phyloP scores from a whole-genome alignment of 37 sponge, comb jelly and placozoan genomes.

The Cladorhizidae sp. region DNA sequence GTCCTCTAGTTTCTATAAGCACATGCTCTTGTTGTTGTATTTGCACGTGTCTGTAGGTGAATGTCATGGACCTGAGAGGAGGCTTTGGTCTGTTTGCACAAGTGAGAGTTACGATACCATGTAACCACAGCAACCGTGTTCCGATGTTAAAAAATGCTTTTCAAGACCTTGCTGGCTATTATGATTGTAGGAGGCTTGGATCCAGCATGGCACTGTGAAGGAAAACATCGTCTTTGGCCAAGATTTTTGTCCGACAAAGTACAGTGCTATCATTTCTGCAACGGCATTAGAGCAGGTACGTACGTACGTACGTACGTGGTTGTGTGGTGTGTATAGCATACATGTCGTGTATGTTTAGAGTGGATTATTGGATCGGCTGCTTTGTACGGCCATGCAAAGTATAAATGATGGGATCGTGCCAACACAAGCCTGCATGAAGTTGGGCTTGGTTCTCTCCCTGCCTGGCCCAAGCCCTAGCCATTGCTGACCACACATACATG shows the following conservation, averaged over 20 bases:
- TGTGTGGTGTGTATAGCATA: too few relatives aligned
- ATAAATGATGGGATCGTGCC: too few relatives aligned
- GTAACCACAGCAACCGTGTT: neutral
- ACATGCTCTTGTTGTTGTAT: too few relatives aligned
- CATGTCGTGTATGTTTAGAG: too few relatives aligned
- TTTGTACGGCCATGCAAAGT: too few relatives aligned
- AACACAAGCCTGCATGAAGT: too few relatives aligned
- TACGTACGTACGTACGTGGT: neutral
- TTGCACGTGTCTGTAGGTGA: constrained; percentile 37
- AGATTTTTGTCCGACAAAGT: constrained; percentile 52
- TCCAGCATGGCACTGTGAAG: constrained; percentile 89
- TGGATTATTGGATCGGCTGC: too few relatives aligned
- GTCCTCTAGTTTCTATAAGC: too few relatives aligned
- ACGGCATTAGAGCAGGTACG: constrained; percentile 89
- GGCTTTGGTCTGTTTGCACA: constrained; percentile 62
- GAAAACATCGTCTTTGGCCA: constrained; percentile 94
- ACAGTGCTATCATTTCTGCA: constrained; percentile 72
- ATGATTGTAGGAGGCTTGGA: constrained; percentile 85
- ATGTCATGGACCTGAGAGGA: constrained; percentile 10
- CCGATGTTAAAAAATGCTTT: neutral
- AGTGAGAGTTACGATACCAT: constrained; percentile 12
- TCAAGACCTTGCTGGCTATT: neutral
- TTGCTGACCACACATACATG: too few relatives aligned
- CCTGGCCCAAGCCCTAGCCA: too few relatives aligned
- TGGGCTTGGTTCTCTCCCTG: too few relatives aligned